Base-by-base conservation (phyloP, 2,888 invertebrate species). In the Spisula solida region DNA sequence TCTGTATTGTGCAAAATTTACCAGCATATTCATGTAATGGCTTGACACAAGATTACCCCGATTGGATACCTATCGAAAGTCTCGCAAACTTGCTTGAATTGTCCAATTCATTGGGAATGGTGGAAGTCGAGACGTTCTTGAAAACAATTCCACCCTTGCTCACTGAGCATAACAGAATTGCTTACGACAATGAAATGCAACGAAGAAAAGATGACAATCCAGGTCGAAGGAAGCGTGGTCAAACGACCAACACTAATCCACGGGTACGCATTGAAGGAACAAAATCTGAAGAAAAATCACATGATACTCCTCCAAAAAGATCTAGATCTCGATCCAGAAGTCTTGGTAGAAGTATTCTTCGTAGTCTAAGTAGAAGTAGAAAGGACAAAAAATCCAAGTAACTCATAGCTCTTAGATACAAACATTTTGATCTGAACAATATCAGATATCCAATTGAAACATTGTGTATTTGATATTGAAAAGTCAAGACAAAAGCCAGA, bases 311-410 rank as follows among this genome's bases (percentile, higher is more conserved):
- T 41, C 20, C 34, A 60, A 20, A 6, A 14, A 31, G 83, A 25
- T 55, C 70, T 25, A 66, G 51, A 75, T 47, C 66, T 20, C 31
- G 75, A 47, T 48, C 34, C 5, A 55, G 60, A 56, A 82, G 82
- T 83, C 25, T 83, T 12, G 25, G 31, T 18, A 70, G 41, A 29
- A 25, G 5, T 34, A 25, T 83, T 1, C 20, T 2, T n/a, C 66
- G 83, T 12, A 83, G 83, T 70, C 31, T 83, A 25, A 70, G 70
- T 70, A 31, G 83, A 4, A 47, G 83, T 18, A 83, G 83, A 83
- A 83, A 83, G 29, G 66, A 83, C 34, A 66, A 60, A 31, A 81
- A 41, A 81, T 25, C 51, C n/a, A n/a, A n/a, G n/a, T n/a, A n/a
- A n/a, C n/a, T n/a, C n/a, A n/a, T n/a, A n/a, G n/a, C n/a, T n/a